Evolutionary conservation across 2,888 invertebrate species (phyloP).

Genomic region (Phaedon cochleariae): DNA sequence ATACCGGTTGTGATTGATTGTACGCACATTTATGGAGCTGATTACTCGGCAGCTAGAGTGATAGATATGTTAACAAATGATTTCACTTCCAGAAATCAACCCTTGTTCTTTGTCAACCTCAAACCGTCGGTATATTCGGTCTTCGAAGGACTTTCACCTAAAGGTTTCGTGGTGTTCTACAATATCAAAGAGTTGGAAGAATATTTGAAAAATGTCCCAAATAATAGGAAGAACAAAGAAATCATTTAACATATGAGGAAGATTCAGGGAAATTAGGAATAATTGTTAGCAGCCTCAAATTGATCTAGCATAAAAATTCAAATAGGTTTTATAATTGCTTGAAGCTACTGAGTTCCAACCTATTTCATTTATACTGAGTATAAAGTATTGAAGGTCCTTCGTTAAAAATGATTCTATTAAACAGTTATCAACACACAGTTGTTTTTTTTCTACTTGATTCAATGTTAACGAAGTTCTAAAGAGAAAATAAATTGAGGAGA

Average conservation of each 20-base stretch:
- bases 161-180: slow-evolving; percentile 80
- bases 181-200: slow-evolving; percentile 79
- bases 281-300: too few species aligned
- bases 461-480: too few species aligned
- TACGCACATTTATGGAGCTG: slow-evolving; percentile 87
- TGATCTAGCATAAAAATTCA: too few species aligned
- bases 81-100: slow-evolving; percentile 76
- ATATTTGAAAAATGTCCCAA: slow-evolving; percentile 61
- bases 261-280: background rate
- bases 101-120: slow-evolving; percentile 83
- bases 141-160: slow-evolving; percentile 80
- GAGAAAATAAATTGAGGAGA: too few species aligned
- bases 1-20: slow-evolving; percentile 87
- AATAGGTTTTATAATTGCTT: too few species aligned
- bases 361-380: too few species aligned
- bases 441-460: too few species aligned
- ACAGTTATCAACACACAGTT: too few species aligned
- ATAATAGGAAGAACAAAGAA: background rate
- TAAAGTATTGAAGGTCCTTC: too few species aligned
- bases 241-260: too few species aligned
- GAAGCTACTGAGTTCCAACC: too few species aligned
- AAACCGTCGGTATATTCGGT: slow-evolving; percentile 84
- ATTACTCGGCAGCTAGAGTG: slow-evolving; percentile 86
- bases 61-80: slow-evolving; percentile 79
- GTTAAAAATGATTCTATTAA: too few species aligned